phyloP scores from a whole-genome alignment of 2,888 invertebrate species.

The Allygus modestus region DNA sequence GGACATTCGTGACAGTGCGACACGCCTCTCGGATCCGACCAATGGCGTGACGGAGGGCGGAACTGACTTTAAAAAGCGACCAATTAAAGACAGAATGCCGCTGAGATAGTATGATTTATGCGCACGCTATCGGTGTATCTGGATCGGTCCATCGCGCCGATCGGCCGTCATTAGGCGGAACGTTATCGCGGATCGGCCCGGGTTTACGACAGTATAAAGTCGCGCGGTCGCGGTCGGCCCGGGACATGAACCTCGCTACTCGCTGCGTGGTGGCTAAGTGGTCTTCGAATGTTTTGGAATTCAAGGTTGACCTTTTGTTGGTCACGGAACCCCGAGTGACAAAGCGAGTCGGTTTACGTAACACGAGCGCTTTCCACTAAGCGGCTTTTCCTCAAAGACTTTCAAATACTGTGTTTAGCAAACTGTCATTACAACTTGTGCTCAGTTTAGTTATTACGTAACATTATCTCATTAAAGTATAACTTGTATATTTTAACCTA shows the following conservation, averaged over 20 bases:
- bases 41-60: conserved; percentile 57
- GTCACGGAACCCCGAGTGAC: conserved; percentile 2
- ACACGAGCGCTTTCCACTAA: too few species aligned
- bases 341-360: not conserved
- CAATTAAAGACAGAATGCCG: conserved; percentile 64
- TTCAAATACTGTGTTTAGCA: too few species aligned
- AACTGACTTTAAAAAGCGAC: conserved; percentile 61
- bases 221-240: too few species aligned
- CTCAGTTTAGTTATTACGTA: too few species aligned
- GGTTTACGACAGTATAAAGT: not conserved
- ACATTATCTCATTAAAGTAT: too few species aligned
- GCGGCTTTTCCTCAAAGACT: too few species aligned
- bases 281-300: not conserved
- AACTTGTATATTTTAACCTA: too few species aligned
- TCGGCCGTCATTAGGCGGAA: conserved; percentile 9
- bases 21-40: conserved; percentile 31
- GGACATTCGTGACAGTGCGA: conserved; percentile 21
- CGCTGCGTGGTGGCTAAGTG: not conserved
- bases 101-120: conserved; percentile 50
- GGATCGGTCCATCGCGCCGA: conserved; percentile 6
- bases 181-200: not conserved
- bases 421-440: too few species aligned
- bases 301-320: conserved; percentile 12
- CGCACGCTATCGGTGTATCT: not conserved
- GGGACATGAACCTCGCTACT: too few species aligned